phyloP scores from a whole-genome alignment of 2,113 vertebrate species.

The Chinchilla lanigera region DNA sequence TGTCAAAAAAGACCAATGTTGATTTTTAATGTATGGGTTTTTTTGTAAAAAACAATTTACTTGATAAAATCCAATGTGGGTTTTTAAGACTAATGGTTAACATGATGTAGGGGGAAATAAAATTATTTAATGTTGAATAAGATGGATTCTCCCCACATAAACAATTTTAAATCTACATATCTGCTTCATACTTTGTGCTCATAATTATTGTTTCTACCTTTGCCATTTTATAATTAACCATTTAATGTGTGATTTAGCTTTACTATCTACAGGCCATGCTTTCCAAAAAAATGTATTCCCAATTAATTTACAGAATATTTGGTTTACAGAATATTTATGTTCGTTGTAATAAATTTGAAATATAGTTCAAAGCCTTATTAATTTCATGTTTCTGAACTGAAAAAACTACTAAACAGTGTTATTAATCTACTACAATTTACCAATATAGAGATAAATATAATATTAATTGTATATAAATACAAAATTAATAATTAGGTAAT shows the following conservation, averaged over 20 bases:
- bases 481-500: slow-evolving; percentile 41
- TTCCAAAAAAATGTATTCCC: slow-evolving; percentile 71
- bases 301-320: slow-evolving; percentile 58
- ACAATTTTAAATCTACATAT: slow-evolving; percentile 50
- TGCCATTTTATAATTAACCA: slow-evolving; percentile 66
- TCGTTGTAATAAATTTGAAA: slow-evolving; percentile 70
- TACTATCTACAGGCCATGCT: slow-evolving; percentile 38
- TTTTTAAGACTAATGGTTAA: slow-evolving; percentile 63
- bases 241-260: slow-evolving; percentile 54
- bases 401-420: slow-evolving; percentile 45
- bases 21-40: slow-evolving; percentile 63
- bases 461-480: slow-evolving; percentile 29
- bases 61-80: slow-evolving; percentile 49
- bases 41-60: slow-evolving; percentile 70
- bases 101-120: slow-evolving; percentile 42
- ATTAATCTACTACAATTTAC: slow-evolving; percentile 33
- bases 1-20: slow-evolving; percentile 57
- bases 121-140: slow-evolving; percentile 56
- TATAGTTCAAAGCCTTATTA: slow-evolving; percentile 73
- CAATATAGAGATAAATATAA: slow-evolving; percentile 46
- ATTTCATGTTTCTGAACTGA: slow-evolving; percentile 80
- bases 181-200: slow-evolving; percentile 62
- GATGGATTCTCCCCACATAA: slow-evolving; percentile 26
- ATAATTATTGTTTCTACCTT: slow-evolving; percentile 65
- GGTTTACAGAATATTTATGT: slow-evolving; percentile 66